phyloP scores from a whole-genome alignment of 2,113 vertebrate species.

The Campylomormyrus tamandua region DNA sequence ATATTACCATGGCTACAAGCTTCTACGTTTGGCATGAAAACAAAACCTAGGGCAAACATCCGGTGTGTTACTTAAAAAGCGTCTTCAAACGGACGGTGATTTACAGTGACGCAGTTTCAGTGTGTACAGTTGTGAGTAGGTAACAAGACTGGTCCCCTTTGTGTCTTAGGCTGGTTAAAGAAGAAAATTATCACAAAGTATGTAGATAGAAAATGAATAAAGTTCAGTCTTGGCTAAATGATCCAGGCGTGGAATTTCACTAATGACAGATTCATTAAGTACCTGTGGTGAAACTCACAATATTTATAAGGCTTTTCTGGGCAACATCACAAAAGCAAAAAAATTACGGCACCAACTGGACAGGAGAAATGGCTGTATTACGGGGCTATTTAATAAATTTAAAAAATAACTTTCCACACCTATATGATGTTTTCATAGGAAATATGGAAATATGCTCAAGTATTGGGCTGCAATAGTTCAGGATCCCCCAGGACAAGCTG shows the following conservation, averaged over 20 bases:
- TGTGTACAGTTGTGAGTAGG: conserved; percentile 12
- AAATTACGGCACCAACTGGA: neutral
- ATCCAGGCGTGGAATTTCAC: neutral
- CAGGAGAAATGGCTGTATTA: neutral
- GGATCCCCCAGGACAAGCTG: neutral
- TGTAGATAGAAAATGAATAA: conserved; percentile 7
- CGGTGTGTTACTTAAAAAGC: neutral
- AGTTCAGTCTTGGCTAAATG: neutral
- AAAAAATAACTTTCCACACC: neutral
- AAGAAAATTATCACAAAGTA: neutral
- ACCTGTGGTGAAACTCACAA: neutral
- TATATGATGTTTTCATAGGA: neutral
- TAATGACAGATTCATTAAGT: neutral
- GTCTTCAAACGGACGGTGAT: neutral
- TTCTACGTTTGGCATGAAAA: neutral
- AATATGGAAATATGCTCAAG: neutral
- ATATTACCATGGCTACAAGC: conserved; percentile 1
- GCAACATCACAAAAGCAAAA: neutral
- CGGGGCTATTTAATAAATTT: neutral
- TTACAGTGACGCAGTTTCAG: neutral
- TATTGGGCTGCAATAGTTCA: neutral
- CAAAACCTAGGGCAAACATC: neutral
- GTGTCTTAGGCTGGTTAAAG: conserved; percentile 27
- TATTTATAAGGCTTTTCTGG: conserved; percentile 2
- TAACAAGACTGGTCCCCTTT: conserved; percentile 22